Base-by-base conservation (phyloP, 2,797 vertebrate species). In the Aeoliscus strigatus region DNA sequence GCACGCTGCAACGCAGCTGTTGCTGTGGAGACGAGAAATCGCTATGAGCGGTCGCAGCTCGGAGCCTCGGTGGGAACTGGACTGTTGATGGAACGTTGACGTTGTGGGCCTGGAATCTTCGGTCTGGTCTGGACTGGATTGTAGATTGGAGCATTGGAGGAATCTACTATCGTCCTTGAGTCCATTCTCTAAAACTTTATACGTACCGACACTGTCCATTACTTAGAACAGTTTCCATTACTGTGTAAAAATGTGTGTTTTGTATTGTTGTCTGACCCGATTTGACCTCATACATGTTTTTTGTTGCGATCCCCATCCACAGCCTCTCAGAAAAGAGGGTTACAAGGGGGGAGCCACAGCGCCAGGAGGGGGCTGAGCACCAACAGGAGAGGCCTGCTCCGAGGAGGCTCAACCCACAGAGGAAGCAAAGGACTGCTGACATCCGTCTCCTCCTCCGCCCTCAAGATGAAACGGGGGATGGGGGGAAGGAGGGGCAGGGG, bases 381-480 rank as follows among this genome's bases (percentile, higher is more conserved):
- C 6, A 63, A 81, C 34, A 82, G 84, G 55, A 75, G 85, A 49
- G 81, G 87, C 7, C 53, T 86, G 25, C 51, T 86, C 54, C 79
- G 86, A 73, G 85, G 86, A 43, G 64, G 75, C 31, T 66, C 71
- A 0, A 48, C 80, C 55, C 79, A 75, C 39, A 78, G 73, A 26
- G 76, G 77, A 4, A 74, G 46, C 61, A 70, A 82, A 13, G 83
- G 78, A 1, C 41, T 73, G 6, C 10, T 79, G 16, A 14, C 35
- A 11, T 2, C 49, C 0, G 44, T 71, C 15, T 50, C 76, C 9
- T 56, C 74, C 24, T 59, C 75, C 0, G 17, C 60, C 2, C 63
- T 85, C 16, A 87, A 73, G 58, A 63, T 86, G 4, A 87, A 85
- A 60, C 68, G 85, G 14, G 86, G 80, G 2, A 27, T 70, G 9